phyloP scores from a whole-genome alignment of 1,140 invertebrate species.

The Bombus turneri region DNA sequence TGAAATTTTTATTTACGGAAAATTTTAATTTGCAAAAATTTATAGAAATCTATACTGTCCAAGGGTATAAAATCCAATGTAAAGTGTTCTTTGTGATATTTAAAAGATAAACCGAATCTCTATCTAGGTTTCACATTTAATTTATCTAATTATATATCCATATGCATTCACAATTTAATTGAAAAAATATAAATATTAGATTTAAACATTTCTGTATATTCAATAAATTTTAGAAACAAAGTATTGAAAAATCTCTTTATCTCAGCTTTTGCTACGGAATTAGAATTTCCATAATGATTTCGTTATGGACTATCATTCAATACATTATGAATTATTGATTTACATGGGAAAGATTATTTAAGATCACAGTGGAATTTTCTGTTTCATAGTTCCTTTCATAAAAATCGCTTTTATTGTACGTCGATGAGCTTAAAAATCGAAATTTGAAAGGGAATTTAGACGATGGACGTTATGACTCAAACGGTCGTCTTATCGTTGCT shows the following conservation, averaged over 20 bases:
- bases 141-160: no score
- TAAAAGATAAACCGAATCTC: not conserved
- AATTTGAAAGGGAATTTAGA: not conserved
- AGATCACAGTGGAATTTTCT: not conserved
- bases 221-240: no score
- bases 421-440: not conserved
- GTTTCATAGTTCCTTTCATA: not conserved
- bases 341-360: not conserved
- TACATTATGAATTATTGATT: not conserved
- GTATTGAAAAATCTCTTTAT: no score
- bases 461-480: not conserved
- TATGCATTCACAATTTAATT: no score
- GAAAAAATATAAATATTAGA: no score
- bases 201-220: no score
- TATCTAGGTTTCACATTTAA: not conserved
- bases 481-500: slow-evolving; percentile 59
- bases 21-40: no score
- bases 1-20: no score
- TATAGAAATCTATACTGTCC: no score
- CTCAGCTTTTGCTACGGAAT: no score
- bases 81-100: not conserved
- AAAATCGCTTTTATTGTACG: not conserved
- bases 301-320: no score
- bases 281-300: no score
- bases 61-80: not conserved